Conservation (phyloP, 2,888 invertebrate species). For the Diloba caeruleocephala region DNA sequence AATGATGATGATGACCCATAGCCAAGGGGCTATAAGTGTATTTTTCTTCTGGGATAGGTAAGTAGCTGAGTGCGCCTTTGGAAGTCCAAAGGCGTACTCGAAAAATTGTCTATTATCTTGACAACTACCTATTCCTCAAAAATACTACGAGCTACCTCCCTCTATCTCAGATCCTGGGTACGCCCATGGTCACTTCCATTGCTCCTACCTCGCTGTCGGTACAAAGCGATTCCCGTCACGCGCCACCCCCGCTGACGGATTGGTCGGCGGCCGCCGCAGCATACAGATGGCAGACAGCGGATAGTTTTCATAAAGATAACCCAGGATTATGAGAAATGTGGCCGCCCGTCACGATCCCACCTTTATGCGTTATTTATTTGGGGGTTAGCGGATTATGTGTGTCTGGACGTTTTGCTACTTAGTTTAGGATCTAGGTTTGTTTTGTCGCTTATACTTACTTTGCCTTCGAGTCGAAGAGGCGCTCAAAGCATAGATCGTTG, state of each 20-base stretch:
- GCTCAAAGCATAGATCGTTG: too few species aligned
- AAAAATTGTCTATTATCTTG: too few species aligned
- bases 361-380: conserved; percentile 60
- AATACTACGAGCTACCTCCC: too few species aligned
- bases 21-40: too few species aligned
- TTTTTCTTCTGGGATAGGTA: too few species aligned
- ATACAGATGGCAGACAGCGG: conserved; percentile 70
- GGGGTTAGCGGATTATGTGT: conserved; percentile 55
- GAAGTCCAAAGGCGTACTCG: too few species aligned
- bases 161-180: too few species aligned
- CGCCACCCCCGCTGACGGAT: conserved; percentile 74
- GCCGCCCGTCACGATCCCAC: conserved; percentile 54
- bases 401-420: conserved; percentile 44
- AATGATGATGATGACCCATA: too few species aligned
- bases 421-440: conserved; percentile 36
- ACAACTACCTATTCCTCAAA: too few species aligned
- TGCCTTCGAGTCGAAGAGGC: too few species aligned
- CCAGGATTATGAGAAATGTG: conserved; percentile 76
- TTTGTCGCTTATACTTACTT: conserved; percentile 32
- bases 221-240: conserved; percentile 67
- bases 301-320: conserved; percentile 80
- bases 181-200: conserved; percentile 42
- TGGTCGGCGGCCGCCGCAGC: conserved; percentile 65
- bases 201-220: conserved; percentile 16
- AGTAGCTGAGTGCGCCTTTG: too few species aligned